Conservation (phyloP, 2,797 vertebrate species). For the Sebastes iracundus region DNA sequence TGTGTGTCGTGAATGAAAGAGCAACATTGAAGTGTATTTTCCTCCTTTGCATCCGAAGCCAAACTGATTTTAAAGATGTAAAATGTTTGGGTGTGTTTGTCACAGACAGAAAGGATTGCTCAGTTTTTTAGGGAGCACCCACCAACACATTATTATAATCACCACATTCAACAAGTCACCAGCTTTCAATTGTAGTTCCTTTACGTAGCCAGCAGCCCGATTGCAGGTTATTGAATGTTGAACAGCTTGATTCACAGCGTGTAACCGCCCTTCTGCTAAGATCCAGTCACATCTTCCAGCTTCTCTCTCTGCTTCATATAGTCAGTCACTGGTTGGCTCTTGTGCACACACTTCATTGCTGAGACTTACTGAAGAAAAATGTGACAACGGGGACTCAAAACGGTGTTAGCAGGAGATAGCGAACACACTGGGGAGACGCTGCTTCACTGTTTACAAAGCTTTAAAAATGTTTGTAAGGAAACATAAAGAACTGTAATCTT, state of each 20-base stretch:
- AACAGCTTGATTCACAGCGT: slow-evolving; percentile 1
- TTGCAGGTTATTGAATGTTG: slow-evolving; percentile 6
- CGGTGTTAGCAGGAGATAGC: slow-evolving; percentile 27
- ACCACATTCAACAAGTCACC: background rate
- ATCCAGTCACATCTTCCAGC: background rate
- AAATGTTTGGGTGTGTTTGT: slow-evolving; percentile 2
- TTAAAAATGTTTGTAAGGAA: slow-evolving; percentile 74
- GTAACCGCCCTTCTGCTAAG: background rate
- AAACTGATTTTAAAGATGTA: slow-evolving; percentile 50
- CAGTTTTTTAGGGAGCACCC: too few species aligned
- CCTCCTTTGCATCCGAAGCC: slow-evolving; percentile 45
- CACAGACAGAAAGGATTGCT: background rate
- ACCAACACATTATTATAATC: background rate
- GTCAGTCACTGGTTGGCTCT: slow-evolving; percentile 50
- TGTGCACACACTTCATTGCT: slow-evolving; percentile 3
- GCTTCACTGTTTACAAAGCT: slow-evolving; percentile 83
- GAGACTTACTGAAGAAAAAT: slow-evolving; percentile 29
- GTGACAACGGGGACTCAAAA: slow-evolving; percentile 40
- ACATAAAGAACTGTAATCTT: slow-evolving; percentile 66
- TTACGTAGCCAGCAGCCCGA: background rate
- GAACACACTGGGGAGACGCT: slow-evolving; percentile 56
- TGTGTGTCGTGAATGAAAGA: slow-evolving; percentile 45
- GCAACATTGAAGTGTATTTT: slow-evolving; percentile 2
- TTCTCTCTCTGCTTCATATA: slow-evolving; percentile 39
- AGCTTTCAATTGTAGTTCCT: slow-evolving; percentile 21